Evolutionary conservation across 2,888 invertebrate genomes (phyloP).

Genomic region (Aphidius colemani): DNA sequence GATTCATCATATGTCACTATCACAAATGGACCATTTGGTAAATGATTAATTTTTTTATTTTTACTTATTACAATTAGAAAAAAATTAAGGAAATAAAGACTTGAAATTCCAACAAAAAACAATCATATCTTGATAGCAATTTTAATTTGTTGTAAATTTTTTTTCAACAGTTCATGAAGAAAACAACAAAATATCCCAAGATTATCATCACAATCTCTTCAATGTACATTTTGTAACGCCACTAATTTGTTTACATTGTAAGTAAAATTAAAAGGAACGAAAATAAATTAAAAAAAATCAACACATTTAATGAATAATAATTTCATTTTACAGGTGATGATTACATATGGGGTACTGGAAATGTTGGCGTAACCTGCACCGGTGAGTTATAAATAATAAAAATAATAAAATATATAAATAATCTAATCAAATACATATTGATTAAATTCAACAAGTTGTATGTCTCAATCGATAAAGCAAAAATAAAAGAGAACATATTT

Average conservation of each 20-base stretch:
- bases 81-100: not conserved
- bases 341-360: slow-evolving; percentile 69
- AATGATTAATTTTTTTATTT: slow-evolving; percentile 16
- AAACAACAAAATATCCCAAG: slow-evolving; percentile 43
- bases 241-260: slow-evolving; percentile 64
- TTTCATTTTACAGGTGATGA: slow-evolving; percentile 63
- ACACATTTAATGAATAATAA: slow-evolving; percentile 21
- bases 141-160: slow-evolving; percentile 24
- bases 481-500: not conserved
- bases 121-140: slow-evolving; percentile 8
- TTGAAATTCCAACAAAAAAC: not conserved
- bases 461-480: not conserved
- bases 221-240: slow-evolving; percentile 64
- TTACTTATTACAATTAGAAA: not conserved
- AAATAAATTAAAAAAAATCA: slow-evolving; percentile 1
- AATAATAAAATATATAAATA: slow-evolving; percentile 5
- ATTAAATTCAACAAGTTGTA: too few species aligned
- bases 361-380: slow-evolving; percentile 66
- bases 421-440: not conserved
- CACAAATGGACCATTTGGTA: slow-evolving; percentile 57
- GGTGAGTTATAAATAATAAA: slow-evolving; percentile 58
- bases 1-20: slow-evolving; percentile 57
- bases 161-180: slow-evolving; percentile 50
- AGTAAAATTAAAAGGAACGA: slow-evolving; percentile 48
- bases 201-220: slow-evolving; percentile 58